phyloP scores from a whole-genome alignment of 2,113 vertebrate species.

The Sphyrna mokarran region DNA sequence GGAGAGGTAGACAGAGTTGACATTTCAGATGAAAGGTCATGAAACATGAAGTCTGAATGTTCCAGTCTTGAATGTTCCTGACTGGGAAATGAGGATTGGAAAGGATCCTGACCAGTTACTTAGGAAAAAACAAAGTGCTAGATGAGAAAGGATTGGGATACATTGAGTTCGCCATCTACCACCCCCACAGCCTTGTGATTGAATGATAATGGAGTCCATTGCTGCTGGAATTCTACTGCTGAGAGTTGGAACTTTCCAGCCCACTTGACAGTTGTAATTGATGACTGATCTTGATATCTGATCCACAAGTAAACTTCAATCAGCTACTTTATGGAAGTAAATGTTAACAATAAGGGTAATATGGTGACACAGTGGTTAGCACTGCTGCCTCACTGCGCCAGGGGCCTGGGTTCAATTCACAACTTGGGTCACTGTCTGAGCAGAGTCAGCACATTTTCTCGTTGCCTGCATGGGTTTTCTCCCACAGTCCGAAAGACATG shows the following conservation, averaged over 20 bases:
- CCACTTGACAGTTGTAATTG: not conserved
- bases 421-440: too few relatives aligned
- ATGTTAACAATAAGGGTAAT: not conserved
- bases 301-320: not conserved
- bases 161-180: not conserved
- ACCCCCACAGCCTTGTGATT: not conserved
- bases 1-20: too few relatives aligned
- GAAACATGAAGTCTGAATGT: not conserved
- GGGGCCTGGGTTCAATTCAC: too few relatives aligned
- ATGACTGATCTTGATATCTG: not conserved
- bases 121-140: not conserved
- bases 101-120: not conserved
- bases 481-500: too few relatives aligned
- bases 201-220: not conserved
- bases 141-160: not conserved
- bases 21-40: not conserved
- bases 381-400: too few relatives aligned
- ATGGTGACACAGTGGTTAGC: too few relatives aligned
- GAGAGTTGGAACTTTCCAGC: not conserved
- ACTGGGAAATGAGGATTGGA: not conserved
- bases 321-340: not conserved
- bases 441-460: too few relatives aligned
- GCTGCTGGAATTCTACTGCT: not conserved
- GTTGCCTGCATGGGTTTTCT: too few relatives aligned
- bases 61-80: not conserved